Conservation (phyloP, 2,113 vertebrate species). For the Pangasianodon gigas region DNA sequence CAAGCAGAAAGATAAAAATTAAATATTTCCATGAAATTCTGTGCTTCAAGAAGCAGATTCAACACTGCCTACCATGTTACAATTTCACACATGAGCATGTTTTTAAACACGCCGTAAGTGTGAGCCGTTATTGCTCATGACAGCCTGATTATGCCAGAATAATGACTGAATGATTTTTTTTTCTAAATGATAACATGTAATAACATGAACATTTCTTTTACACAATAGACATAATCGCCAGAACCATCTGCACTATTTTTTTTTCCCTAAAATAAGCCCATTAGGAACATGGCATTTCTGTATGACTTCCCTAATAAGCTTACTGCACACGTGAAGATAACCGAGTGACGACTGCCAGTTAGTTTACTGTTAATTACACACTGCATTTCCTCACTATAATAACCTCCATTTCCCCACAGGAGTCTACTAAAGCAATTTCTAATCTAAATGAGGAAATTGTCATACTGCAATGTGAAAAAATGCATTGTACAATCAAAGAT, state of each 20-base stretch:
- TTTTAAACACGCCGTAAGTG: not conserved
- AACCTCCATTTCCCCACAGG: not conserved
- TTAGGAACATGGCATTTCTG: not conserved
- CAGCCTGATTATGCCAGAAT: not conserved
- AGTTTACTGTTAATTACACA: conserved; percentile 14
- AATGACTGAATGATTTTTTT: not conserved
- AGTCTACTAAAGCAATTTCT: not conserved
- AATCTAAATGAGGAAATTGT: not conserved
- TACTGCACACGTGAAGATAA: not conserved
- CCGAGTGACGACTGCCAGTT: conserved; percentile 5
- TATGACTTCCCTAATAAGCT: conserved; percentile 6
- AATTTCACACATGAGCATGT: not conserved
- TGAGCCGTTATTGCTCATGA: not conserved
- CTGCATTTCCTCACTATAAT: not conserved
- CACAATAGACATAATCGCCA: not conserved
- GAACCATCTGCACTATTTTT: not conserved
- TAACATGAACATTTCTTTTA: not conserved
- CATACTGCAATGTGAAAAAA: not conserved
- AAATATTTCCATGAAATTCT: too few relatives aligned
- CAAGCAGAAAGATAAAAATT: too few relatives aligned
- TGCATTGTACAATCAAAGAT: not conserved
- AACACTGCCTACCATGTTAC: not conserved
- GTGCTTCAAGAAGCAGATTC: too few relatives aligned
- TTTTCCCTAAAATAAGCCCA: not conserved
- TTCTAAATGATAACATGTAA: not conserved